A percentile compares a stretch with the other conserved stretches of the same genome.
Evolutionary conservation across 2,888 invertebrate genomes (phyloP).

Genomic region (Nymphalis urticae): DNA sequence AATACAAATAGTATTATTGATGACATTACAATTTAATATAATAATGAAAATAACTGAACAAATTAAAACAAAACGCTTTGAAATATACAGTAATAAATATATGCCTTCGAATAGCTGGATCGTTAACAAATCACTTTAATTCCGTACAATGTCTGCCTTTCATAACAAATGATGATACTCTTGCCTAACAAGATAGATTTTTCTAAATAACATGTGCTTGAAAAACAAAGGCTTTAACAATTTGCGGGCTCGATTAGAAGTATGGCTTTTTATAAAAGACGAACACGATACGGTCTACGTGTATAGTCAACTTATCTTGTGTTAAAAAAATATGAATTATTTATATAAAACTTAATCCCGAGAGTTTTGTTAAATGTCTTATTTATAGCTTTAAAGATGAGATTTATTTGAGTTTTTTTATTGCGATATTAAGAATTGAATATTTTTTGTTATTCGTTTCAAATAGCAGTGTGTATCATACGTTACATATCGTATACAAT

Average conservation of each 20-base stretch:
- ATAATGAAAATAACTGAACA: not conserved
- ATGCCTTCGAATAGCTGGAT: not conserved
- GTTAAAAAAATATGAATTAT: no score
- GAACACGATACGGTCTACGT: conserved; percentile 35
- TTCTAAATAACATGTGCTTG: conserved; percentile 56
- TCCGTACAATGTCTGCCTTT: conserved; percentile 41
- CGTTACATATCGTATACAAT: conserved; percentile 62
- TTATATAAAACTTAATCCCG: no score
- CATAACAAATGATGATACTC: conserved; percentile 65
- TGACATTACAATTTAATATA: no score
- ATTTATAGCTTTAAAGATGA: not conserved
- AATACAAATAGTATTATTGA: no score
- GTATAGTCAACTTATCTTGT: conserved; percentile 1
- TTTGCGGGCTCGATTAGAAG: conserved; percentile 63
- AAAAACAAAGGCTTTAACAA: conserved; percentile 72
- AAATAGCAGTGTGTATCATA: conserved; percentile 48
- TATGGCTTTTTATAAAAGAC: conserved; percentile 56
- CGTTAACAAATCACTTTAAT: conserved; percentile 31
- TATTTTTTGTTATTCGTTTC: conserved; percentile 1
- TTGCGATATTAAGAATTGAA: no score
- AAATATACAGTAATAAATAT: conserved; percentile 4
- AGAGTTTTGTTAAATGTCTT: no score
- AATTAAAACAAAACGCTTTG: not conserved
- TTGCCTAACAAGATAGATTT: conserved; percentile 72
- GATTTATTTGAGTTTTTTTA: no score